A percentile compares a stretch with the other conserved stretches of the same genome.
Evolutionary conservation across 1,140 invertebrate species (phyloP).

Genomic region (Tachypleus tridentatus): DNA sequence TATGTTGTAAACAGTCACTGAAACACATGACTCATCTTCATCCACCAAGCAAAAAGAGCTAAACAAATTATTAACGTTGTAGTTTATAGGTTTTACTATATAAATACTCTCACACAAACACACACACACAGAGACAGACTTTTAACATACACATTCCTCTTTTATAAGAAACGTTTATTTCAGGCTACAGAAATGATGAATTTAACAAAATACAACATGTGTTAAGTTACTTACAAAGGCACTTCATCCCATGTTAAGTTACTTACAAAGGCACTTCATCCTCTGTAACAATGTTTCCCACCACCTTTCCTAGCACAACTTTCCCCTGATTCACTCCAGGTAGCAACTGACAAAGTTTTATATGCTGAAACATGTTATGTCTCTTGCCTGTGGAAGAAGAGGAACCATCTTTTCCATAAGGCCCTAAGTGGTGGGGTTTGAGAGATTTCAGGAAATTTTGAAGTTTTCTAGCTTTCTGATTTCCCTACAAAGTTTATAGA

Average conservation of each 20-base stretch:
- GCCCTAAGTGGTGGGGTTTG: constrained; percentile 41
- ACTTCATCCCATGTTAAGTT: too few relatives aligned
- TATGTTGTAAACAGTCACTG: constrained; percentile 71
- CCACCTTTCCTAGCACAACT: constrained; percentile 63
- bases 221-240: too few relatives aligned
- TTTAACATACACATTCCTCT: too few relatives aligned
- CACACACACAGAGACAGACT: too few relatives aligned
- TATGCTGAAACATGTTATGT: constrained; percentile 41
- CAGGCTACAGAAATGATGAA: background rate
- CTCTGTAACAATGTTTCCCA: constrained; percentile 36
- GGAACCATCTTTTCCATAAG: constrained; percentile 38
- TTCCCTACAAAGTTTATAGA: constrained; percentile 36
- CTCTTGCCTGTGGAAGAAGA: constrained; percentile 40
- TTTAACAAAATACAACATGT: background rate
- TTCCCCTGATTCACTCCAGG: constrained; percentile 49
- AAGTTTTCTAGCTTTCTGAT: constrained; percentile 55
- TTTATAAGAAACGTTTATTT: too few relatives aligned
- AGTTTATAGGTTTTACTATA: too few relatives aligned
- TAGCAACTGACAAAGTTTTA: constrained; percentile 39
- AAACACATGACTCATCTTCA: constrained; percentile 51
- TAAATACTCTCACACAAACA: too few relatives aligned
- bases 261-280: too few relatives aligned
- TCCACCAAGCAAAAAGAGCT: constrained; percentile 72
- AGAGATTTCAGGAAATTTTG: constrained; percentile 47
- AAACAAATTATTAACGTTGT: too few relatives aligned